Evolutionary conservation across 2,113 vertebrate genomes (phyloP).

Genomic region (Diphyllodes magnificus): DNA sequence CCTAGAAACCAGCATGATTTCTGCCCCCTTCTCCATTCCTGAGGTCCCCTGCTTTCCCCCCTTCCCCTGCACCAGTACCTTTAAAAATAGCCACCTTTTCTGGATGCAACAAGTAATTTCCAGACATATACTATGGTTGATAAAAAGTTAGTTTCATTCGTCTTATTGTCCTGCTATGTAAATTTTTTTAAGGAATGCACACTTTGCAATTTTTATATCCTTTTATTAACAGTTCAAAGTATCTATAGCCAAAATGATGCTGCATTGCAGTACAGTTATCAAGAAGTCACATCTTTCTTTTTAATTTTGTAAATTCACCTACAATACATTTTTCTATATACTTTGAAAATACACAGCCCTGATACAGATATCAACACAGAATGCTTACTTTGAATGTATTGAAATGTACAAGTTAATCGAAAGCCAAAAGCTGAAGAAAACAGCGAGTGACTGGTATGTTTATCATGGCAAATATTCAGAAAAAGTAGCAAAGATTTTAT

Average conservation of each 20-base stretch:
- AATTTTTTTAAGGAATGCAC: background rate
- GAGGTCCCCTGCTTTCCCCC: background rate
- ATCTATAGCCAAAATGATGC: background rate
- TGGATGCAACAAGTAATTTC: accelerated
- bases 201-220: background rate
- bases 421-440: background rate
- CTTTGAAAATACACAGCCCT: background rate
- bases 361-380: background rate
- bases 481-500: background rate
- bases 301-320: background rate
- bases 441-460: background rate
- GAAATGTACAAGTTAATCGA: background rate
- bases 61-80: background rate
- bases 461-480: background rate
- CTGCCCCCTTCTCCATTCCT: accelerated
- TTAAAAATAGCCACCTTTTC: background rate
- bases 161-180: background rate
- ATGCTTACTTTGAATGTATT: background rate
- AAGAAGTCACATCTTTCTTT: background rate
- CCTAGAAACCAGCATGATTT: background rate
- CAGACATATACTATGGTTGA: background rate
- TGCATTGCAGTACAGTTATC: background rate
- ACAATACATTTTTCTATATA: background rate
- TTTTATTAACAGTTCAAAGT: background rate
- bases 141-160: background rate